Evolutionary conservation across 2,113 vertebrate species (phyloP), one percentile per base, ranked within the genome.

Genomic region (Microcebus tavaratra): DNA sequence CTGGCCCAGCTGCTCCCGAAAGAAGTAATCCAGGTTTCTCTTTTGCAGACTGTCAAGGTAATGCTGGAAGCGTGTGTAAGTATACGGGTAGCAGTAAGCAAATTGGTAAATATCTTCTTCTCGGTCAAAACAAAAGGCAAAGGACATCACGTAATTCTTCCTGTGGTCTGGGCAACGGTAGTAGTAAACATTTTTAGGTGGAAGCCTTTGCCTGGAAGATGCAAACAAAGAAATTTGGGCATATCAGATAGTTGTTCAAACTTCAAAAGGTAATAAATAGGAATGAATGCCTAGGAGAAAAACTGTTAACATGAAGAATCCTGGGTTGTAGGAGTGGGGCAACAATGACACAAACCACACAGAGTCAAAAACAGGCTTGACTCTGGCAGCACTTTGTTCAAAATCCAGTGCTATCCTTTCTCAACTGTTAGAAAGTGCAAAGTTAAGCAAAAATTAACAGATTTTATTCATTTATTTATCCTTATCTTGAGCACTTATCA

Each of bases 91-190:
- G 98, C 99, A 99, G 98, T 99, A 99, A 80, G 99, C 99, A 97
- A 99, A 99, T 87, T 99, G 99, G 73, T 99, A 99, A 1, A 99
- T 98, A 96, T 99, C 99, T 34, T 99, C 99, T 97, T 99, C 99
- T 10, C 99, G 99, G 98, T 99, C 99, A 53, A 99, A 99, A 98
- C 99, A 99, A 97, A 99, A 99, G 88, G 99, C 99, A 95, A 99
- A 99, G 81, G 99, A 99, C 99, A 99, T 99, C 95, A 99, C 99
- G 48, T 99, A 99, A 98, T 99, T 99, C 97, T 99, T 99, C 88
- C 99, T 99, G 97, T 99, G 99, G 98, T 99, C 99, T 0, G 99
- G 99, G 84, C 99, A 99, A 92, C 99, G 99, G 97, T 99, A 99
- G 98, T 99, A 99, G 97, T 99, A 99, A 57, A 99, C 99, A 0